Evolutionary conservation across 2,888 invertebrate species (phyloP), one percentile per base, ranked within the genome.

Genomic region (Autographa gamma): DNA sequence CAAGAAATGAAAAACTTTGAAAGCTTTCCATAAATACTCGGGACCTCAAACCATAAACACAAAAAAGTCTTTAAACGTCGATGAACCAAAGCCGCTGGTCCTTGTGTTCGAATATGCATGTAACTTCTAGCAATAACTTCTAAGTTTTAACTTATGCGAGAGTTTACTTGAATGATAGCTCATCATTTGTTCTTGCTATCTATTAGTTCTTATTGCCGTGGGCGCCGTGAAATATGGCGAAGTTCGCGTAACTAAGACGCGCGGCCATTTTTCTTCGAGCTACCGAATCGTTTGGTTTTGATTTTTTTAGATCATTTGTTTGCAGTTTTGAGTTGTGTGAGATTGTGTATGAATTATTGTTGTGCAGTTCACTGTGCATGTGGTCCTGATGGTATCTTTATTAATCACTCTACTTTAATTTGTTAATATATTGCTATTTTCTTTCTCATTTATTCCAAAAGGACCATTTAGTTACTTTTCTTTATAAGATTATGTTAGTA

Each of bases 191-290:
- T 76, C 62, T 69, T 81, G 81, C 74, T 80, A 82, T 81, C 76
- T 75, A 79, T 82, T 77, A 81, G 74, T 79, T 84, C 31, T 80
- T 79, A 83, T 76, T 76, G 81, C 77, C 62, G 87, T 89, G 85
- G 86, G 89, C 83, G 86, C 71, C 66, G 83, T 87, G 85, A 89
- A 82, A 82, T 87, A 89, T 89, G 76, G 78, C 76, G 66, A 73
- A 72, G 77, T 78, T 76, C 73, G 79, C 77, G 76, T 82, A 80
- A 74, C 68, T 18, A 65, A 56, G 69, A 60, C 74, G 70, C 70
- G 32, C 58, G 43, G 56, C 61, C 56, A 81, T 77, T 76, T 82
- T 80, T 77, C 72, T 71, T 77, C 31, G 58, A 43, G 76, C 83
- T 83, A 82, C 84, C 67, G 75, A 66, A 69, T 69, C 60, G 71